Evolutionary conservation across 2,113 vertebrate species (phyloP).

Genomic region (Vidua macroura): DNA sequence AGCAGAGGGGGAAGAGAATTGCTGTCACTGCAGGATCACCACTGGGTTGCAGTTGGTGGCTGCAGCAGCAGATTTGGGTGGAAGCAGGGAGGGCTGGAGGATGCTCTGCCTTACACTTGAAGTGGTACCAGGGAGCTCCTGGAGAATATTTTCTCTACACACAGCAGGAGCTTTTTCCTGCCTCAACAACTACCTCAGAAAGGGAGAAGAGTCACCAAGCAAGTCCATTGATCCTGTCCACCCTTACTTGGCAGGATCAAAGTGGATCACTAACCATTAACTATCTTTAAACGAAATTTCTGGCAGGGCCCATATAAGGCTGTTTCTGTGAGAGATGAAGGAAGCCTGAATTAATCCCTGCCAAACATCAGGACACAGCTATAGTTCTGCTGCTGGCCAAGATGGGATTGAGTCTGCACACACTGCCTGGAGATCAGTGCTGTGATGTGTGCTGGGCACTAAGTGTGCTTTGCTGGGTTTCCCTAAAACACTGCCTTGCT

Average conservation of each 20-base stretch:
- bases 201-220: background rate
- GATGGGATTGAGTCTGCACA: background rate
- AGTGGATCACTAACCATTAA: background rate
- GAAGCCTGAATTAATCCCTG: background rate
- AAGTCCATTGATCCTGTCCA: background rate
- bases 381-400: background rate
- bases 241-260: background rate
- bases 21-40: rapidly evolving
- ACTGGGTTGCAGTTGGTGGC: background rate
- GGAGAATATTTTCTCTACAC: background rate
- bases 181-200: background rate
- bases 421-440: rapidly evolving
- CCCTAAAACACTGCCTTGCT: background rate
- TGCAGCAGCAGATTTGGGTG: background rate
- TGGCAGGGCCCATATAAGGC: background rate
- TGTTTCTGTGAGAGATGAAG: background rate
- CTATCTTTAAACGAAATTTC: background rate
- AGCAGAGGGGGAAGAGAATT: background rate
- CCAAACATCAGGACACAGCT: background rate
- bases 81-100: background rate
- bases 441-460: background rate
- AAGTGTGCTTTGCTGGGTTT: background rate
- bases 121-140: background rate
- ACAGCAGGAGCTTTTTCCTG: background rate
- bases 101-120: background rate